Evolutionary conservation across 2,113 vertebrate genomes (phyloP), one percentile per base, ranked within the genome.

Genomic region (Prietella phreatophila): DNA sequence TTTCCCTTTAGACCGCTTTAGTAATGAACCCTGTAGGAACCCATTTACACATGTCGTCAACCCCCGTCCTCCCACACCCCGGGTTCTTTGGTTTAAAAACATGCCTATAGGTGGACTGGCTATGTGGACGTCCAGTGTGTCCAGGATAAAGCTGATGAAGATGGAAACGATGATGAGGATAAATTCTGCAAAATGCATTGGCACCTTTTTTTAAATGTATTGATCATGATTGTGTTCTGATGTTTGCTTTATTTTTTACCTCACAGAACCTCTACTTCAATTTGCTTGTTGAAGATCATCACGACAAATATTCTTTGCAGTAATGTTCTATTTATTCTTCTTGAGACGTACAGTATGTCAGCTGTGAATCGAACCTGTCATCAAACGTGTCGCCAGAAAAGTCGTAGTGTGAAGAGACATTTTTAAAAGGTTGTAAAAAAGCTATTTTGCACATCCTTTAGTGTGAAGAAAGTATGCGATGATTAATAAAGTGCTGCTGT

Each of bases 321-420:
- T 67, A 67, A 19, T 67, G 85, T 80, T 67, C 58, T 82, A 87
- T 87, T 87, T 73, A 69, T 82, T 87, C 65, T 82, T 10, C 61
- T 71, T 6, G 47, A 71, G 13, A 19, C 19, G 78, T 71, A 82
- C 33, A 22, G 78, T 75, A 73, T 60, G 67, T 82, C 65, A 82
- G 79, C 80, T 82, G 65, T 15, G 42, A 87, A 75, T 87, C 39
- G 65, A 75, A 83, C 80, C 55, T 87, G 86, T 83, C 86, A 75
- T 22, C 65, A 30, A 65, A 65, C 25, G 20, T 19, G 27, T 81
- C 42, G 42, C 76, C 63, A 15, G 50, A 39, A 87, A 50, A 47
- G 80, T 50, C 47, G 30, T 56, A 42, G 80, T 87, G 86, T 55
- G 86, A 83, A 87, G 27, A 50, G 86, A 87, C 33, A 20, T 42